Evolutionary conservation across 2,113 vertebrate genomes (phyloP).

Genomic region (Mystacornis crossleyi): DNA sequence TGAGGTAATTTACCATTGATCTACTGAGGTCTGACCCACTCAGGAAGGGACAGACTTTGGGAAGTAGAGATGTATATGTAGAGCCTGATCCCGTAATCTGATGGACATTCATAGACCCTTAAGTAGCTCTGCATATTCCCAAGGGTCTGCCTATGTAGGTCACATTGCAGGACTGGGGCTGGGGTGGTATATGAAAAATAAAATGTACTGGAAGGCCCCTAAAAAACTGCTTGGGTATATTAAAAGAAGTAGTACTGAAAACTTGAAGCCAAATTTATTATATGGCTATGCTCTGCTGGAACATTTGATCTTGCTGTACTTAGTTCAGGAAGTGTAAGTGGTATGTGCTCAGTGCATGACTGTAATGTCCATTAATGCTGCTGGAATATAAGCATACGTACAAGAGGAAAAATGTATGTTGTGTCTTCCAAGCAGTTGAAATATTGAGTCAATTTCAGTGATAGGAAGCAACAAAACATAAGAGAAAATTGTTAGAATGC

Average conservation of each 20-base stretch:
- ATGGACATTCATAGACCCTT: neutral
- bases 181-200: neutral
- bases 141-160: neutral
- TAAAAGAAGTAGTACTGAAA: slow-evolving; percentile 24
- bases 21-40: neutral
- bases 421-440: neutral
- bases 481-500: neutral
- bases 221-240: neutral
- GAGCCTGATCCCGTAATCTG: neutral
- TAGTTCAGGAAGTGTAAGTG: slow-evolving; percentile 48
- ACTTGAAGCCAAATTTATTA: slow-evolving; percentile 18
- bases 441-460: neutral
- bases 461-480: neutral
- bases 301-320: slow-evolving; percentile 51
- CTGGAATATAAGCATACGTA: neutral
- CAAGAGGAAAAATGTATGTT: neutral
- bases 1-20: neutral
- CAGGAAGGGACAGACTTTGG: neutral
- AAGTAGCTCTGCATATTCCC: neutral
- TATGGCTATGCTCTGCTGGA: neutral
- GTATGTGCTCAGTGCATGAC: neutral
- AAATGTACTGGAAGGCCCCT: slow-evolving; percentile 9
- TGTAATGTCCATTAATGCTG: slow-evolving; percentile 46
- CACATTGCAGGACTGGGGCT: neutral
- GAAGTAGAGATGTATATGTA: neutral